These are phyloP conservation scores for Menidia beryllina DNA, from an alignment of 2,113 vertebrate genomes.

Conservation along the genomic window DNA sequence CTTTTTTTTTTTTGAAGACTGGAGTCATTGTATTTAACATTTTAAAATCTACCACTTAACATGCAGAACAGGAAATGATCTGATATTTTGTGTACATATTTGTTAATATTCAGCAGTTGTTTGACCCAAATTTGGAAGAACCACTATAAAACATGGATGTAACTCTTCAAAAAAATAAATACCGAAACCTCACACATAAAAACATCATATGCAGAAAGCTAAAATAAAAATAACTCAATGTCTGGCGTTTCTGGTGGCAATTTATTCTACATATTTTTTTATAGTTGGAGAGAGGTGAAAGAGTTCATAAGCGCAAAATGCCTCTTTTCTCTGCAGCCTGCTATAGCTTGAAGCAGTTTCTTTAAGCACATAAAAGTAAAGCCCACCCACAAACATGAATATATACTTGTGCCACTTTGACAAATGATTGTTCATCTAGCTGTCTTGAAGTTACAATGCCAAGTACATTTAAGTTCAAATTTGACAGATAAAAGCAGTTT, in stretches of 20 bases:
- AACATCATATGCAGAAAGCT: conserved; percentile 1
- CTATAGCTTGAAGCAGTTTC: conserved; percentile 12
- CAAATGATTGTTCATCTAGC: conserved; percentile 1
- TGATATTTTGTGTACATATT: neutral
- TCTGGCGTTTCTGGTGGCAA: conserved; percentile 13
- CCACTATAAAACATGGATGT: neutral
- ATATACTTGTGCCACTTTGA: conserved; percentile 6
- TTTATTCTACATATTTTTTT: conserved; percentile 24
- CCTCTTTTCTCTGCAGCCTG: conserved; percentile 24
- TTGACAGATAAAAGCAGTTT: conserved; percentile 46
- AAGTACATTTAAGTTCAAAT: conserved; percentile 38
- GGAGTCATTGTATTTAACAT: neutral
- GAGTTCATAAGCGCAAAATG: conserved; percentile 43
- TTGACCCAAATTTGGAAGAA: neutral
- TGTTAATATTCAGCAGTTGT: neutral
- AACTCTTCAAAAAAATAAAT: neutral
- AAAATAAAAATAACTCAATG: conserved; percentile 10
- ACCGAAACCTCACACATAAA: neutral
- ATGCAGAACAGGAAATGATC: neutral
- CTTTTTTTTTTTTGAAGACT: too few relatives aligned
- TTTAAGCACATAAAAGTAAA: conserved; percentile 2
- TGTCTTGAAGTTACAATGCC: conserved; percentile 9
- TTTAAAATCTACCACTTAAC: neutral
- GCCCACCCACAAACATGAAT: neutral
- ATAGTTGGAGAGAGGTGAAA: conserved; percentile 21